Percentiles rank a stretch among this genome's conserved stretches.
Conservation (phyloP, 2,888 invertebrate species). For the Podotricha telesiphe region DNA sequence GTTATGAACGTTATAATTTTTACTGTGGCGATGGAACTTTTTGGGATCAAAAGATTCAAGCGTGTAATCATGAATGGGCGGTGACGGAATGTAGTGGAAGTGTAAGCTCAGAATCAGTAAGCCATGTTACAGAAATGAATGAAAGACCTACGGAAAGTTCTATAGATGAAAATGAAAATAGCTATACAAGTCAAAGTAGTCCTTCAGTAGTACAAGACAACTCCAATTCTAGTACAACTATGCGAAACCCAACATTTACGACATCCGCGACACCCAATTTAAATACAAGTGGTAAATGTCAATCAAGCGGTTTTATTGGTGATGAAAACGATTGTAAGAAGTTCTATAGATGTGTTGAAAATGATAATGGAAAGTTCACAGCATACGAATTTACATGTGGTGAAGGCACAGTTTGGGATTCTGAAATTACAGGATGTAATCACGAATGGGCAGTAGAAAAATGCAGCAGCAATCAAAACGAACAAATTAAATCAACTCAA, state of each 20-base stretch:
- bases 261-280: conserved; percentile 11
- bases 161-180: conserved; percentile 40
- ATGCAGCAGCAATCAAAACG: conserved; percentile 38
- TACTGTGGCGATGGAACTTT: conserved; percentile 84
- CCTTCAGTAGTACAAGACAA: conserved; percentile 34
- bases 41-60: conserved; percentile 83
- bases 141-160: conserved; percentile 33
- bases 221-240: not conserved
- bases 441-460: conserved; percentile 68
- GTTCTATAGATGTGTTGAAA: conserved; percentile 58
- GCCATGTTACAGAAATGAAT: conserved; percentile 36
- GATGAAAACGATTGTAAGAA: conserved; percentile 47
- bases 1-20: conserved; percentile 81
- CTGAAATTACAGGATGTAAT: conserved; percentile 81
- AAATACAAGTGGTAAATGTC: conserved; percentile 41
- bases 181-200: conserved; percentile 34
- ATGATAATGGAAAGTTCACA: conserved; percentile 83
- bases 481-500: conserved; percentile 32
- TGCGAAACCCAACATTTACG: conserved; percentile 12
- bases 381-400: conserved; percentile 87
- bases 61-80: conserved; percentile 84
- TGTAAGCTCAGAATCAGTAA: conserved; percentile 26
- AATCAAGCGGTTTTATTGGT: conserved; percentile 46
- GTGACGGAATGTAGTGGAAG: conserved; percentile 53
- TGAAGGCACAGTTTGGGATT: conserved; percentile 86